Evolutionary conservation across 2,888 invertebrate genomes (phyloP), one percentile per base, ranked within the genome.

Genomic region (Blastobasis lacticolella): DNA sequence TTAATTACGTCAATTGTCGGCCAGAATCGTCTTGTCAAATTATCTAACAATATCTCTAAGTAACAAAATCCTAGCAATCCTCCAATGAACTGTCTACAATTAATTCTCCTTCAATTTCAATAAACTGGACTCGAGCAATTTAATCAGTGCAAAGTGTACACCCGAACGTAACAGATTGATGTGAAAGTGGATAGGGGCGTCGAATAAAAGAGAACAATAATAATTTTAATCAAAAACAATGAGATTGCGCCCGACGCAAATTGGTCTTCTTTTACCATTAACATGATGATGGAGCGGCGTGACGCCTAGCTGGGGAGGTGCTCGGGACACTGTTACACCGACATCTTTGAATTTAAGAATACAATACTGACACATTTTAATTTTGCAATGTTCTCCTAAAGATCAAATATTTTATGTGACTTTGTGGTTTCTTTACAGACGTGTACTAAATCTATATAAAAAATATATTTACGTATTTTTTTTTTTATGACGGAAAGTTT

Each of bases 151-250:
- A 54, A 57, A 53, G 54, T 58, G 37, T 44, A 49, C 37, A 38
- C 45, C 42, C 48, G 44, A 59, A 58, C 53, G 50, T 44, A 49
- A 58, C 59, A 62, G 63, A 65, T 66, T 64, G 64, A 60, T 64
- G 64, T 66, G 49, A 52, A 52, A 48, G 55, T 55, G 54, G 54
- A 65, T 70, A 55, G 52, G 52, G 55, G 54, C 59, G 44, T 46
- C 50, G 60, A 64, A 70, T 74, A 74, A 77, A 75, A 69, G 69
- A 63, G 69, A 70, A 75, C 76, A 76, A 81, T 81, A 81, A 83
- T 81, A 77, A 84, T 83, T 83, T 82, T 81, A 83, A 84, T 84
- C 83, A 82, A 77, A 83, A 81, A 79, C 81, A 85, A 82, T 82
- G 81, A 79, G 78, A 78, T 80, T 78, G 78, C 69, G 67, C 78